A percentile compares a stretch with the other conserved stretches of the same genome.
Conservation (phyloP, 1,140 invertebrate species). For the Drosophila virilis region DNA sequence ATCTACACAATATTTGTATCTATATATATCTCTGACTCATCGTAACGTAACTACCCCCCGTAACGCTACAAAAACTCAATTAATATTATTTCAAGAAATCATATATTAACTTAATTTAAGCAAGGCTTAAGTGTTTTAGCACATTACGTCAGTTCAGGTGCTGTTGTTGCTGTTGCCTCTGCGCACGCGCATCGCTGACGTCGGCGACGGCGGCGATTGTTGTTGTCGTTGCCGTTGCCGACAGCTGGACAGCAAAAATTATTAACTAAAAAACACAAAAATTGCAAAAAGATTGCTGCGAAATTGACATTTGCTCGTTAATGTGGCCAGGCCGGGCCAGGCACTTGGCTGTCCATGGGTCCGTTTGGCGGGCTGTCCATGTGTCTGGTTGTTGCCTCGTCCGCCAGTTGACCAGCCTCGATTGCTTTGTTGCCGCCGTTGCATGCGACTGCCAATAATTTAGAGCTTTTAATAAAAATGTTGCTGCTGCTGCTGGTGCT, state of each 20-base stretch:
- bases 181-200: slow-evolving; percentile 52
- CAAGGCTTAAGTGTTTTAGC: slow-evolving; percentile 58
- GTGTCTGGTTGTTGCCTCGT: slow-evolving; percentile 15
- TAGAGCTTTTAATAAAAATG: slow-evolving; percentile 82
- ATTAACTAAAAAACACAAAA: slow-evolving; percentile 73
- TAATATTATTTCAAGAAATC: slow-evolving; percentile 48
- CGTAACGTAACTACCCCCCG: no score
- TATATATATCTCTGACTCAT: not conserved
- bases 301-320: slow-evolving; percentile 82
- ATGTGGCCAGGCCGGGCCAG: slow-evolving; percentile 50
- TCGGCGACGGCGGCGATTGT: slow-evolving; percentile 15
- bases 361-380: slow-evolving; percentile 17
- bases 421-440: slow-evolving; percentile 65
- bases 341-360: slow-evolving; percentile 23
- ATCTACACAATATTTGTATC: no score
- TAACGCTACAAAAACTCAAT: slow-evolving; percentile 32
- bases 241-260: slow-evolving; percentile 66
- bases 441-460: slow-evolving; percentile 79
- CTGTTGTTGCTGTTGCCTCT: slow-evolving; percentile 37
- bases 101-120: slow-evolving; percentile 76
- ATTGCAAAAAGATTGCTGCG: slow-evolving; percentile 76
- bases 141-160: slow-evolving; percentile 64
- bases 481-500: slow-evolving; percentile 47
- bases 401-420: slow-evolving; percentile 56
- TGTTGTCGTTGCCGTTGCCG: slow-evolving; percentile 30